Evolutionary conservation across 2,888 invertebrate species (phyloP).

Genomic region (Apantesis nais): DNA sequence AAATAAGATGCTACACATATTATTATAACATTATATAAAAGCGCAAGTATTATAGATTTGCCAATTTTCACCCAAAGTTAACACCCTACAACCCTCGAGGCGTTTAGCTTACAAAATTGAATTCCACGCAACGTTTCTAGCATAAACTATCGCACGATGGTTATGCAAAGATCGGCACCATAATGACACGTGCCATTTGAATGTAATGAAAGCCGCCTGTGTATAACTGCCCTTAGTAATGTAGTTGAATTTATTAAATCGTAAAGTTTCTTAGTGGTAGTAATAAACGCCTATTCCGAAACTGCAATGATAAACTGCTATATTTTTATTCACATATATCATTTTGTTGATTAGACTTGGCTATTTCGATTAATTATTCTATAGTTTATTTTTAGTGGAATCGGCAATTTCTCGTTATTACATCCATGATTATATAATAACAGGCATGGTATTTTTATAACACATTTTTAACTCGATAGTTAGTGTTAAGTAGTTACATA

Average conservation of each 20-base stretch:
- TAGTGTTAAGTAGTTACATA: too few relatives aligned
- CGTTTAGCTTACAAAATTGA: slow-evolving; percentile 73
- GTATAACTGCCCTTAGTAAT: slow-evolving; percentile 42
- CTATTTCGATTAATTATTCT: too few relatives aligned
- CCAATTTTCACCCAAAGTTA: slow-evolving; percentile 21
- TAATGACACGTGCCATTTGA: slow-evolving; percentile 52
- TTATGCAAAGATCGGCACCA: slow-evolving; percentile 49
- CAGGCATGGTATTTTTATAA: too few relatives aligned
- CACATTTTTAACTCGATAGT: too few relatives aligned
- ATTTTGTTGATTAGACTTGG: too few relatives aligned
- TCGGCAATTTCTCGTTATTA: too few relatives aligned
- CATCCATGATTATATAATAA: too few relatives aligned
- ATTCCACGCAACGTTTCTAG: slow-evolving; percentile 68
- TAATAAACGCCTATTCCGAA: background rate
- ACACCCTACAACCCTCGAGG: slow-evolving; percentile 42
- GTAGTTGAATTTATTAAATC: slow-evolving; percentile 44
- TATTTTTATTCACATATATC: too few relatives aligned
- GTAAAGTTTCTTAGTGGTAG: slow-evolving; percentile 31
- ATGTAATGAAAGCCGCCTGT: slow-evolving; percentile 47
- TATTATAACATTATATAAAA: background rate
- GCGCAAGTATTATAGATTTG: background rate
- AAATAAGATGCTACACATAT: background rate
- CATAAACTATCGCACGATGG: slow-evolving; percentile 73
- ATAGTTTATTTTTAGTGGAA: too few relatives aligned
- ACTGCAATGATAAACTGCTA: background rate